Percentiles rank a stretch among this genome's conserved stretches.
These are phyloP conservation scores for Agriopis aurantiaria DNA, from an alignment of 2,888 invertebrate species.

Conservation along the genomic window DNA sequence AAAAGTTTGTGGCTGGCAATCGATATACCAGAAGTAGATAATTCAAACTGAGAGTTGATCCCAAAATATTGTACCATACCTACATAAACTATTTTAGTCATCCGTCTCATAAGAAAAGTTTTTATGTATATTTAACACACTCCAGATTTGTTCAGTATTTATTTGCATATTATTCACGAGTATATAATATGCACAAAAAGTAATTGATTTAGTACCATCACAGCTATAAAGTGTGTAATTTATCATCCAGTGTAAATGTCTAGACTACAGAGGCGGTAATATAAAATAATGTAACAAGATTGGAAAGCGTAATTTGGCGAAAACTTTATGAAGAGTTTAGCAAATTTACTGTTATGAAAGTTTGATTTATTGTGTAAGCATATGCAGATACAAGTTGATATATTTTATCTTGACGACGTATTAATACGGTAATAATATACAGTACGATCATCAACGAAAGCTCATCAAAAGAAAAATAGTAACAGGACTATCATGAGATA, in stretches of 20 bases:
- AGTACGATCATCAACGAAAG: neutral
- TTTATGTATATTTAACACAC: neutral
- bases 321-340: slow-evolving; percentile 44
- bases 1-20: slow-evolving; percentile 2
- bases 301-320: slow-evolving; percentile 51
- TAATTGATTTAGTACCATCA: slow-evolving; percentile 52
- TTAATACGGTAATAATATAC: too few relatives aligned
- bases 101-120: neutral
- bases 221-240: slow-evolving; percentile 58
- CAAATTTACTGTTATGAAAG: slow-evolving; percentile 16
- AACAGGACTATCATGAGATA: neutral
- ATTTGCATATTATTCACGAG: slow-evolving; percentile 7
- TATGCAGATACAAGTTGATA: neutral
- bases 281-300: slow-evolving; percentile 38
- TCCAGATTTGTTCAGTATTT: slow-evolving; percentile 1
- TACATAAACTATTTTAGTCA: neutral
- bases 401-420: neutral
- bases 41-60: neutral
- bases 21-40: neutral
- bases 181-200: slow-evolving; percentile 22
- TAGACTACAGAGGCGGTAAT: slow-evolving; percentile 51
- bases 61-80: neutral
- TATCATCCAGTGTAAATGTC: slow-evolving; percentile 58
- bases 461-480: neutral
- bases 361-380: slow-evolving; percentile 17